Percentiles rank a stretch among this genome's conserved stretches.
Evolutionary conservation across 2,113 vertebrate genomes (phyloP).

Genomic region (Paraplagusia blochii): DNA sequence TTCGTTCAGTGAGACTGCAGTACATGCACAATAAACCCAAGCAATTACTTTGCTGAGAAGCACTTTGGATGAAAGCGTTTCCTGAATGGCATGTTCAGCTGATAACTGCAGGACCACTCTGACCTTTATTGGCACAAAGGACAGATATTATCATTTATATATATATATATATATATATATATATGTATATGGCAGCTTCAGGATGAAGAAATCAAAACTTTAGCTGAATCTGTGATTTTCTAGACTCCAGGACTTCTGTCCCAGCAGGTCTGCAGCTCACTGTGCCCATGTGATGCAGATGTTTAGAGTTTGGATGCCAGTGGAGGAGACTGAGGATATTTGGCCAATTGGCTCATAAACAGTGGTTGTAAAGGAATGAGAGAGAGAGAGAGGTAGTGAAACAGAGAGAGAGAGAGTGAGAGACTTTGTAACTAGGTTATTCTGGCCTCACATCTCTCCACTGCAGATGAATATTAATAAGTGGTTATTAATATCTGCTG

Average conservation of each 20-base stretch:
- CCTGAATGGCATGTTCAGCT: conserved; percentile 17
- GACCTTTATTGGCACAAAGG: conserved; percentile 19
- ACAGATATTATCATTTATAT: conserved; percentile 13
- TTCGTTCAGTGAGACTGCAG: conserved; percentile 24
- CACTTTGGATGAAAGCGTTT: conserved; percentile 30
- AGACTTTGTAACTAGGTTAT: conserved; percentile 69
- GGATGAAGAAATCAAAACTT: background rate
- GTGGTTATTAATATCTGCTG: conserved; percentile 75
- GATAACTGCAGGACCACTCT: conserved; percentile 6
- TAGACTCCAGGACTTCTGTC: background rate
- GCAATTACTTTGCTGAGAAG: conserved; percentile 28
- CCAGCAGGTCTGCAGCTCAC: background rate
- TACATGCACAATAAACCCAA: conserved; percentile 12
- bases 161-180: background rate
- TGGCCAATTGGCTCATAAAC: conserved; percentile 7
- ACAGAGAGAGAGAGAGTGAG: conserved; percentile 50
- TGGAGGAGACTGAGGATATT: conserved; percentile 5
- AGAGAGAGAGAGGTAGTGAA: conserved; percentile 44
- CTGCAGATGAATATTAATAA: conserved; percentile 77
- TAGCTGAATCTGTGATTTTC: background rate
- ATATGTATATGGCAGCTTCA: background rate
- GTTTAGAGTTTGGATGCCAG: background rate
- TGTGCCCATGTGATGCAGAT: background rate
- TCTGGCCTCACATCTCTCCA: conserved; percentile 68
- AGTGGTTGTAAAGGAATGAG: conserved; percentile 13